Conservation (phyloP, 2,113 vertebrate species). For the Brienomyrus brachyistius region DNA sequence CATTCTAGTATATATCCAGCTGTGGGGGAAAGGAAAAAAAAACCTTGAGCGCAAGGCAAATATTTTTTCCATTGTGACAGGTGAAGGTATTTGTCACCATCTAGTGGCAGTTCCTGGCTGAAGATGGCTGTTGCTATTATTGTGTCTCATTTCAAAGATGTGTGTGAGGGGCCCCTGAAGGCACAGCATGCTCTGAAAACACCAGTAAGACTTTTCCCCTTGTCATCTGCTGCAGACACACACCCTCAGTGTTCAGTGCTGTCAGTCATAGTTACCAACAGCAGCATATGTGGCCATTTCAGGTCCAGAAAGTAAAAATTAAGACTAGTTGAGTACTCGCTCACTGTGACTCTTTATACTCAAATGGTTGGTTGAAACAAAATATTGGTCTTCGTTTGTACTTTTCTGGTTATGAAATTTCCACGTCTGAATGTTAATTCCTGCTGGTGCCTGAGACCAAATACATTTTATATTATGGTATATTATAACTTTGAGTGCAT, state of each 20-base stretch:
- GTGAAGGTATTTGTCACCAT: background rate
- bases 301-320: background rate
- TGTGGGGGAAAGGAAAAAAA: background rate
- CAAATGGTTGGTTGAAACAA: no score
- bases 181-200: background rate
- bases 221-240: background rate
- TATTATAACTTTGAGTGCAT: no score
- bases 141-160: background rate
- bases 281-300: background rate
- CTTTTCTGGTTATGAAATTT: no score
- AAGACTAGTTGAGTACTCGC: background rate
- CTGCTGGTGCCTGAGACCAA: background rate
- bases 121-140: background rate
- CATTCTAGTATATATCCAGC: background rate
- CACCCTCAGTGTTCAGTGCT: background rate
- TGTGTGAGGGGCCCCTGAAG: background rate
- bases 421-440: background rate
- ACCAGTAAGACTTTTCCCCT: background rate
- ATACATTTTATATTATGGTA: background rate
- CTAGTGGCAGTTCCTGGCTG: background rate
- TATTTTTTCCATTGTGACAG: background rate
- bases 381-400: no score
- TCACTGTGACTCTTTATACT: background rate
- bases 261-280: background rate
- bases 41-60: background rate